Evolutionary conservation across 2,797 vertebrate genomes (phyloP), one percentile per base, ranked within the genome.

Genomic region (Agapornis canus): DNA sequence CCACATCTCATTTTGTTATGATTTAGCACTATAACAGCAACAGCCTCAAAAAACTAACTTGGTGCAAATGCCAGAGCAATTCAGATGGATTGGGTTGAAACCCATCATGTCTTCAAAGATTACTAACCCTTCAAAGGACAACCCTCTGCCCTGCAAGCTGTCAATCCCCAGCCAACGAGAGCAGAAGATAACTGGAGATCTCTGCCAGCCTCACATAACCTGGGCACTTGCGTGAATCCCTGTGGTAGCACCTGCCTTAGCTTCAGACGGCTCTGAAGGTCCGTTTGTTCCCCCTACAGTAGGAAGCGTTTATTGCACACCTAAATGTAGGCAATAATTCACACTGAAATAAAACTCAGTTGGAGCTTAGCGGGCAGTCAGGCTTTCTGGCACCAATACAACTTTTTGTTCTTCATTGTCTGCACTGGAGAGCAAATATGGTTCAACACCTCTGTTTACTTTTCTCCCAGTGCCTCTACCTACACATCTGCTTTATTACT

Each of bases 211-310:
- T 61, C 21, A 31, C 43, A 8, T 4, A 19, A n/a, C 1, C 14
- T 13, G 2, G 1, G 15, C 48, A 15, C 10, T 5, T 2, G 21
- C 35, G 20, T 9, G 11, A 7, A 10, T 4, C n/a, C 2, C 11
- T 1, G 13, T 4, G 9, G 32, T 4, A 10, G 11, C 5, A 40
- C 29, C 31, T 26, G 42, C 12, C 37, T 25, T 5, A 16, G 10
- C 64, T 40, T 17, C 61, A 31, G n/a, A 3, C 6, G 40, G 7
- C 8, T 40, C 11, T 9, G 42, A 47, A 64, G 51, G 76, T 25
- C 64, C 63, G 23, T 22, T n/a, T 31, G 66, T 51, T 48, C 64
- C 64, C 4, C 3, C 82, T 73, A 6, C 27, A 43, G 71, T 1
- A 47, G 27, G 37, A 43, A 56, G 56, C 32, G 43, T 23, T 72